These are phyloP conservation scores for Cygnus buccinator DNA, from an alignment of 2,113 vertebrate species.

Conservation along the genomic window DNA sequence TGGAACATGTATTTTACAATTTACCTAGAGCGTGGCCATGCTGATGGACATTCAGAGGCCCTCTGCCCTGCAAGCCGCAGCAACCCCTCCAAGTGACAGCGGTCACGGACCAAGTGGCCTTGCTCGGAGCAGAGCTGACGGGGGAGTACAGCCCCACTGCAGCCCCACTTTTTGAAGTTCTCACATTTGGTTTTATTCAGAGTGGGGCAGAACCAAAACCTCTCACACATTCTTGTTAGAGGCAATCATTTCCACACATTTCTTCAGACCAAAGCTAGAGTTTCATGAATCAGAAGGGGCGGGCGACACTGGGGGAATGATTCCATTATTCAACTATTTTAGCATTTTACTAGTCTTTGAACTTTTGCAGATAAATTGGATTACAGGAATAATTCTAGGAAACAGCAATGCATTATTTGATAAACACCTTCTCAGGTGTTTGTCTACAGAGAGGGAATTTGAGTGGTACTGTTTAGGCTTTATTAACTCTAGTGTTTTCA, in stretches of 20 bases:
- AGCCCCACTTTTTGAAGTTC: not conserved
- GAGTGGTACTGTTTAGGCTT: not conserved
- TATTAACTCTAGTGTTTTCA: not conserved
- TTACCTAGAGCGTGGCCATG: not conserved
- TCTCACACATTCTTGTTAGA: not conserved
- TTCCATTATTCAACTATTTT: not conserved
- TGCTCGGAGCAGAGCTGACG: not conserved
- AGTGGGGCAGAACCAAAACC: not conserved
- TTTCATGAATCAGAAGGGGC: not conserved
- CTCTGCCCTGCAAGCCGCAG: not conserved
- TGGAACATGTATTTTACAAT: not conserved
- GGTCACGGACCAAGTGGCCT: not conserved
- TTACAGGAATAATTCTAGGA: not conserved
- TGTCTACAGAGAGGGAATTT: not conserved
- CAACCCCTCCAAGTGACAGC: not conserved
- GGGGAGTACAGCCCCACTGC: not conserved
- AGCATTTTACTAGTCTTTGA: not conserved
- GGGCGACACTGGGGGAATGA: not conserved
- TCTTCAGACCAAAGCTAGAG: not conserved
- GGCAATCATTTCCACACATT: not conserved
- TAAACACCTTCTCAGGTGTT: not conserved
- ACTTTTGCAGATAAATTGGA: not conserved
- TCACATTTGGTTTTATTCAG: not conserved
- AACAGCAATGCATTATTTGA: not conserved
- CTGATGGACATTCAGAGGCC: not conserved